These are phyloP conservation scores for Piliocolobus tephrosceles DNA, from an alignment of 2,113 vertebrate genomes.

Conservation along the genomic window DNA sequence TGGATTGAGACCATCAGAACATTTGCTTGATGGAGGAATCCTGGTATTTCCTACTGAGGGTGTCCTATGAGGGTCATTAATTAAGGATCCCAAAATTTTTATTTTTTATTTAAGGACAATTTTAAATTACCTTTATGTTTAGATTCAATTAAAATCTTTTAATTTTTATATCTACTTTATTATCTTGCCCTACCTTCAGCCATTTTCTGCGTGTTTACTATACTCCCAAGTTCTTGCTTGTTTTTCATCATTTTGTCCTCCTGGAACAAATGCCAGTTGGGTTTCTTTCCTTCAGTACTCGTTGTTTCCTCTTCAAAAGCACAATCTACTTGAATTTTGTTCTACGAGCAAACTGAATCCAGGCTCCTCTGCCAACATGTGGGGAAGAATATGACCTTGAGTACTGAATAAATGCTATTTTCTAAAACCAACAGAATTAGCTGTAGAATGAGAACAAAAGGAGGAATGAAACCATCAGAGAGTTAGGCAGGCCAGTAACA, in stretches of 20 bases:
- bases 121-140: constrained; percentile 24
- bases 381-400: background rate
- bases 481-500: background rate
- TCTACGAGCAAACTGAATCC: background rate
- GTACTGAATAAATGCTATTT: background rate
- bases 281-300: background rate
- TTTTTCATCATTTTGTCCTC: background rate
- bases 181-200: background rate
- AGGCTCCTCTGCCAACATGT: background rate
- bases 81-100: background rate
- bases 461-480: background rate
- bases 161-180: background rate
- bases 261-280: background rate
- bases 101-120: background rate
- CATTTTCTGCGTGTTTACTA: background rate
- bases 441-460: background rate
- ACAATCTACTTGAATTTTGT: background rate
- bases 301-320: background rate
- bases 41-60: background rate
- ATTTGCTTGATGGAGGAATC: background rate
- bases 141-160: background rate
- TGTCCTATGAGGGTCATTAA: background rate
- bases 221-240: background rate
- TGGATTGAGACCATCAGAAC: background rate
- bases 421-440: background rate